These are phyloP conservation scores for Anas georgica DNA, from an alignment of 2,797 vertebrate genomes.

Conservation along the genomic window DNA sequence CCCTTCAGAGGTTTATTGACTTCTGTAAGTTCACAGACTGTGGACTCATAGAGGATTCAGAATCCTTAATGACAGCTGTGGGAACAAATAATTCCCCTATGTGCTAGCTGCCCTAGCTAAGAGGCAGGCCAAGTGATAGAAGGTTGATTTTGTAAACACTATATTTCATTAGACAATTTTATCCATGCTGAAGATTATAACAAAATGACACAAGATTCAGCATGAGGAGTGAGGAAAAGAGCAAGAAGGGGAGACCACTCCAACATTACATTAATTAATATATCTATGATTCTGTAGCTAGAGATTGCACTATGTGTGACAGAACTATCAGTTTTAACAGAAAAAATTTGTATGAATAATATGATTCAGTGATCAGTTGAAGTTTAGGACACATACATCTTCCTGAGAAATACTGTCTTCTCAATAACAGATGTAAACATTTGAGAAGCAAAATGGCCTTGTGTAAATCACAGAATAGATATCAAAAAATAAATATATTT, in stretches of 20 bases:
- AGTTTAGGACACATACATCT: neutral
- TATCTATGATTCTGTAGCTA: neutral
- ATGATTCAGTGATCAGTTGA: slow-evolving; percentile 1
- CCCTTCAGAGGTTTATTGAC: slow-evolving; percentile 61
- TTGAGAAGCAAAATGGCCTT: neutral
- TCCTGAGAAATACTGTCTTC: neutral
- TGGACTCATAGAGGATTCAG: neutral
- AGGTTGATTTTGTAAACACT: slow-evolving; percentile 17
- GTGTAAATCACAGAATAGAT: neutral
- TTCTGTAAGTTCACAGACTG: slow-evolving; percentile 40
- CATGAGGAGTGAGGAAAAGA: neutral
- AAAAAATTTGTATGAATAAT: slow-evolving; percentile 25
- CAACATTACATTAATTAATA: slow-evolving; percentile 53
- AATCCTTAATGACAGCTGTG: neutral
- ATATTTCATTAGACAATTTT: neutral
- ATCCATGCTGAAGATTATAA: slow-evolving; percentile 8
- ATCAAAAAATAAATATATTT: neutral
- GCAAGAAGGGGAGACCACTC: neutral
- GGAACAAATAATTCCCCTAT: neutral
- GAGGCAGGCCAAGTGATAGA: neutral
- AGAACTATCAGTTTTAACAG: neutral
- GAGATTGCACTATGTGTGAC: neutral
- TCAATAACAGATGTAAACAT: slow-evolving; percentile 14
- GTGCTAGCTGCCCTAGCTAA: neutral
- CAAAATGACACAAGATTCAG: slow-evolving; percentile 9